Conservation (phyloP, 2,797 vertebrate species). For the Platyrinchus mystaceus region DNA sequence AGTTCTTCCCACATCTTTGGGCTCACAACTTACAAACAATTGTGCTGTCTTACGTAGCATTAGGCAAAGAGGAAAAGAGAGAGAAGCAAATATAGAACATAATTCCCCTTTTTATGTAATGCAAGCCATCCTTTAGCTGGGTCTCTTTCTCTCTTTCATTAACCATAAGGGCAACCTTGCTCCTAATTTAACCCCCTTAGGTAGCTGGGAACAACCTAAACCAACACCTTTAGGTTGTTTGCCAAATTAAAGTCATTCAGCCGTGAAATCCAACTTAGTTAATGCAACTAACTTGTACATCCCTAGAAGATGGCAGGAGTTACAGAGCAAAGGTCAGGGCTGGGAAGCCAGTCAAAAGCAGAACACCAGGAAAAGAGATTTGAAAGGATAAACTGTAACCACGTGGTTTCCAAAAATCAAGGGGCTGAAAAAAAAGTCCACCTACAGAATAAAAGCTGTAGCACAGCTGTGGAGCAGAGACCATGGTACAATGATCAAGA, state of each 20-base stretch:
- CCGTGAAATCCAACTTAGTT: background rate
- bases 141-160: background rate
- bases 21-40: background rate
- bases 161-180: background rate
- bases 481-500: background rate
- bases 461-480: background rate
- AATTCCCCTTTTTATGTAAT: background rate
- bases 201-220: background rate
- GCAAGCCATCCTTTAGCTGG: background rate
- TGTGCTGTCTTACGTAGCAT: background rate
- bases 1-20: background rate
- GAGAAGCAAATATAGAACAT: background rate
- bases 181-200: background rate
- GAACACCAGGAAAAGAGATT: background rate
- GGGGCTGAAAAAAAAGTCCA: background rate
- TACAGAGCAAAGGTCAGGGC: slow-evolving; percentile 1
- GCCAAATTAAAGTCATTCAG: background rate
- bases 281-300: background rate
- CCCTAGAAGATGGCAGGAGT: background rate
- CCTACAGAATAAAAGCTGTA: background rate
- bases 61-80: background rate
- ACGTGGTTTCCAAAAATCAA: background rate
- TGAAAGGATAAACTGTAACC: background rate
- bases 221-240: background rate
- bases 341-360: background rate